Percentiles rank a stretch among this genome's conserved stretches.
Conservation (phyloP, 2,113 vertebrate genomes). For the Lathamus discolor region DNA sequence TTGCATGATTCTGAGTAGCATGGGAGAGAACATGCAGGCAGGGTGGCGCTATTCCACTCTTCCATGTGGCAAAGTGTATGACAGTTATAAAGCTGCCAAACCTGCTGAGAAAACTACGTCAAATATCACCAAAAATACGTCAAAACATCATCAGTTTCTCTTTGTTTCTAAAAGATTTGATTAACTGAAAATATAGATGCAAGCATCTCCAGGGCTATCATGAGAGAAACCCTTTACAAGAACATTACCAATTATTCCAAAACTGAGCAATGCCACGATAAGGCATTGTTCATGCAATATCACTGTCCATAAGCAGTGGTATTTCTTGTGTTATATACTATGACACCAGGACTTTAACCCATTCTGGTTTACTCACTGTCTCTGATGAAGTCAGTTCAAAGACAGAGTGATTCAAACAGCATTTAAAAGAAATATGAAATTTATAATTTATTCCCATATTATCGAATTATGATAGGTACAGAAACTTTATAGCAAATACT, state of each 20-base stretch:
- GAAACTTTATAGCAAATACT: background rate
- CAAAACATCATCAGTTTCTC: background rate
- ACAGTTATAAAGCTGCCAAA: background rate
- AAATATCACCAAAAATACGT: background rate
- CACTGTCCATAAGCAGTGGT: background rate
- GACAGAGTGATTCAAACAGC: background rate
- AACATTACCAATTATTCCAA: background rate
- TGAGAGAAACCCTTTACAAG: background rate
- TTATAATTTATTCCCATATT: background rate
- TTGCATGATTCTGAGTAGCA: background rate
- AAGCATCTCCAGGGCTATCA: background rate
- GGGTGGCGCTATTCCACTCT: background rate
- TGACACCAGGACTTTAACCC: background rate
- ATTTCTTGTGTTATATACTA: background rate
- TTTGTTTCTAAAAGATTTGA: background rate
- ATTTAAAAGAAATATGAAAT: background rate
- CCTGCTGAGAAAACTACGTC: background rate
- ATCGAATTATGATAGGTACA: background rate
- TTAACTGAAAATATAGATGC: background rate
- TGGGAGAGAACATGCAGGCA: background rate
- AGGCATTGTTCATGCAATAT: background rate
- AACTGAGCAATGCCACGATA: background rate
- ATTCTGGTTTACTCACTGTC: background rate
- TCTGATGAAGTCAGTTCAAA: background rate
- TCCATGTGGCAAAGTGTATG: background rate